Percentiles rank a stretch among this genome's conserved stretches.
Conservation (phyloP, 1,140 invertebrate genomes). For the Copidosoma floridanum region DNA sequence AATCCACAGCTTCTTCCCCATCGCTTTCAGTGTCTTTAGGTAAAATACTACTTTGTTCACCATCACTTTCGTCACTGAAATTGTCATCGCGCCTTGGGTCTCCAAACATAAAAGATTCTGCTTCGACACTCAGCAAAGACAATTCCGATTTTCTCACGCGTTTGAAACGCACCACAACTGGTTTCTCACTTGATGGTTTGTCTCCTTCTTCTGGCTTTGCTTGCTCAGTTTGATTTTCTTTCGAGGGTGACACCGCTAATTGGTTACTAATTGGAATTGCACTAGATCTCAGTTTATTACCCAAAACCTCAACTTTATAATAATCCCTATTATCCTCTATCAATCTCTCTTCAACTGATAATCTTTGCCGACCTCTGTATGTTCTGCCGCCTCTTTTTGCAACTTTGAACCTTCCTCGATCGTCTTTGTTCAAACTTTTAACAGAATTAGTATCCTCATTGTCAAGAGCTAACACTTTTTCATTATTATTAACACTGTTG, state of each 20-base stretch:
- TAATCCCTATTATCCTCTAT: constrained; percentile 66
- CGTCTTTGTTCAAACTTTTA: constrained; percentile 13
- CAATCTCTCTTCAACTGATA: constrained; percentile 60
- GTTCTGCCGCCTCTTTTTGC: constrained; percentile 39
- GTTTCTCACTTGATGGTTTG: constrained; percentile 56
- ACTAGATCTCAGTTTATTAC: constrained; percentile 67
- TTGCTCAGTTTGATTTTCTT: constrained; percentile 32
- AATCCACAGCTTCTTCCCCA: constrained; percentile 24
- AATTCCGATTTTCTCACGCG: constrained; percentile 72
- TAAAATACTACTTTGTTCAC: constrained; percentile 47
- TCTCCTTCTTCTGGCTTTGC: constrained; percentile 47
- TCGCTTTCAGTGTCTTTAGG: constrained; percentile 56
- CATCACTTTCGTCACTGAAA: constrained; percentile 55
- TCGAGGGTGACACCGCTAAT: constrained; percentile 27
- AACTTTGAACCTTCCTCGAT: constrained; percentile 26
- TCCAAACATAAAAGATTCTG: constrained; percentile 79
- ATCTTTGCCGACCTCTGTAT: constrained; percentile 52
- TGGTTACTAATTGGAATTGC: constrained; percentile 37
- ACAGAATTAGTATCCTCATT: constrained; percentile 17
- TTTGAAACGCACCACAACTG: constrained; percentile 70
- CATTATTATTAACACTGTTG: constrained; percentile 22
- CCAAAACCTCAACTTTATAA: constrained; percentile 72
- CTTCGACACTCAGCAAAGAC: constrained; percentile 73
- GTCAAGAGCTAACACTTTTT: neutral
- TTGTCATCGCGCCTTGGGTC: constrained; percentile 64